A percentile compares a stretch with the other conserved stretches of the same genome.
These are phyloP conservation scores for Gastracanthus pulcherrimus DNA, from an alignment of 2,888 invertebrate genomes.

Conservation along the genomic window DNA sequence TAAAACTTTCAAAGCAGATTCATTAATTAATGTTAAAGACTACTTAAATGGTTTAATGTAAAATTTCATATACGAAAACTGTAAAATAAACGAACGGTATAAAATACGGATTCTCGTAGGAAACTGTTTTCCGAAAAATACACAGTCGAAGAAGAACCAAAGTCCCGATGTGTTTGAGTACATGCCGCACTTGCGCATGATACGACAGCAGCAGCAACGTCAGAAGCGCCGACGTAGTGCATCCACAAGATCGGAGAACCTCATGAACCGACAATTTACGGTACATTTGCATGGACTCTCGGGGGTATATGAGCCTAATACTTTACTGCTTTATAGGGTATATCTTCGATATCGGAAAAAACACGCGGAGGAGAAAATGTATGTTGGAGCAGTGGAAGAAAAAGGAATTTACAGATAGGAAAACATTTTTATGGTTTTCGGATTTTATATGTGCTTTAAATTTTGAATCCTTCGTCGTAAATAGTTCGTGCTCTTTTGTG, in stretches of 20 bases:
- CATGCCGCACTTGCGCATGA: no score
- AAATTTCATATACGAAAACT: no score
- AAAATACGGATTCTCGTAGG: no score
- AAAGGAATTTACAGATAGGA: constrained; percentile 8
- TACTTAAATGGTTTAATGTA: no score
- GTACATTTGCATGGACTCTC: constrained; percentile 66
- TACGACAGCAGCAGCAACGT: not conserved
- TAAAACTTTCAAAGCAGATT: no score
- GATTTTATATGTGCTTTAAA: constrained; percentile 1
- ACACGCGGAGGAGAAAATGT: not conserved
- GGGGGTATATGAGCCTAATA: constrained; percentile 62
- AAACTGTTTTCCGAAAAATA: not conserved
- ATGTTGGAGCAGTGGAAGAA: not conserved
- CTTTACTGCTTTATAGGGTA: not conserved
- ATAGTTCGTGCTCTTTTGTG: not conserved
- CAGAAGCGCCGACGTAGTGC: not conserved
- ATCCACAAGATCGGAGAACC: constrained; percentile 29
- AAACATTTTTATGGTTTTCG: constrained; percentile 33
- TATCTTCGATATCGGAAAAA: constrained; percentile 3
- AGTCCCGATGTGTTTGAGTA: not conserved
- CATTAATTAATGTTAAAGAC: no score
- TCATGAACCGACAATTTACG: constrained; percentile 67
- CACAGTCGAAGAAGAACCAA: not conserved
- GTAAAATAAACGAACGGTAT: no score
- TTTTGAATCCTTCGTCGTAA: not conserved